Percentiles rank a stretch among this genome's conserved stretches.
These are phyloP conservation scores for Atherinosoma microstoma DNA, from an alignment of 2,797 vertebrate species.

Conservation along the genomic window DNA sequence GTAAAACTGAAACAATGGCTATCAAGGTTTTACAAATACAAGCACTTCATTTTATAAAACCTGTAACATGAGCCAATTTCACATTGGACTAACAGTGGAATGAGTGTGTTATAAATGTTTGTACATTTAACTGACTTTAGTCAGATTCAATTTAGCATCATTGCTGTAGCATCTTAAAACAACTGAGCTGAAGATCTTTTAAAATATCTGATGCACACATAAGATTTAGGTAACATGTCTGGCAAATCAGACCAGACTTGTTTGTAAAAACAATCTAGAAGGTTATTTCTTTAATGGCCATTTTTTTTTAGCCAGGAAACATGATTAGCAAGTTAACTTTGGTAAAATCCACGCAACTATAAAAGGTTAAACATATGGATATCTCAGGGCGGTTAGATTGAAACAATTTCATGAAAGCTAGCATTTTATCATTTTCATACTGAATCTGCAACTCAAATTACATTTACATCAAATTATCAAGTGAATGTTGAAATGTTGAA, in stretches of 20 bases:
- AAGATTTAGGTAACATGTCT: not conserved
- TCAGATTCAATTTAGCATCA: not conserved
- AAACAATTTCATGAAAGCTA: not conserved
- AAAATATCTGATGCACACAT: not conserved
- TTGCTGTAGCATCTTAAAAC: not conserved
- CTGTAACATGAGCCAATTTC: slow-evolving; percentile 3
- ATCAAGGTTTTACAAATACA: not conserved
- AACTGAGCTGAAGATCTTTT: not conserved
- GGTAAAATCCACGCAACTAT: not conserved
- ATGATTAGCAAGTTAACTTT: not conserved
- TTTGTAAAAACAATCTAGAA: not conserved
- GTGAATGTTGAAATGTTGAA: not conserved
- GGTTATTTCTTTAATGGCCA: not conserved
- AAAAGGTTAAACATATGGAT: not conserved
- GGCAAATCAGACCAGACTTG: not conserved
- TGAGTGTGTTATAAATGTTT: slow-evolving; percentile 10
- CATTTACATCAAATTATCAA: not conserved
- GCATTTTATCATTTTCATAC: not conserved
- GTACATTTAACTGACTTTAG: not conserved
- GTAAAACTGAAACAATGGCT: not conserved
- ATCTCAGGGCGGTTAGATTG: not conserved
- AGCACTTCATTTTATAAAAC: not conserved
- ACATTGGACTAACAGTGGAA: not conserved
- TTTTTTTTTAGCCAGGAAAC: not conserved
- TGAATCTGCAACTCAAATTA: not conserved